Base-by-base conservation (phyloP, 2,888 invertebrate species). In the Epistrophella euchroma region DNA sequence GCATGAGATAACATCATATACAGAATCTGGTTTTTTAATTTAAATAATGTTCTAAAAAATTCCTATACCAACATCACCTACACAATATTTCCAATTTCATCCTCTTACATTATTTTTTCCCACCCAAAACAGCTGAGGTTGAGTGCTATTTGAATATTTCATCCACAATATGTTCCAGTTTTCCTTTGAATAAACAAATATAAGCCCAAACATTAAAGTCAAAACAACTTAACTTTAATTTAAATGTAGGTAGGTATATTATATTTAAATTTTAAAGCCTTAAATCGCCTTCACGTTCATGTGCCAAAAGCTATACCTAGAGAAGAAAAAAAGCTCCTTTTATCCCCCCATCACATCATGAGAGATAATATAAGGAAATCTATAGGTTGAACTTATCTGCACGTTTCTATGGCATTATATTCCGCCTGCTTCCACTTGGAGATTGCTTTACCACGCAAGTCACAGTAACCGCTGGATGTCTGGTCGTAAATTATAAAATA, bases 81-180 rank as follows among this genome's bases (percentile, higher is more conserved):
- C 43, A 19, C 4, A 19, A 9, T 7, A 37, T 35, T 56, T 17
- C 7, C 58, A 22, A 13, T 10, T 15, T 32, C 58, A 35, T 58
- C 19, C 13, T 17, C 13, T 45, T 11, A 50, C n/a, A 50, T 13
- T 22, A 35, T 22, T 22, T 37, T 4, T 68, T 17, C 4, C 4
- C 76, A 81, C 13, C 1, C 13, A 19, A 89, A 90, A 89, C 91
- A 92, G 90, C 90, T 91, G 91, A 89, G 89, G 88, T 88, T 89
- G 89, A 91, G 89, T 90, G 89, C 52, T 22, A 40, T 88, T 88
- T 88, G 82, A 75, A 75, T 60, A 78, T 78, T 77, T 70, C 45
- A 52, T 71, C 40, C 52, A 25, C 37, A 60, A 60, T 50, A 64
- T 40, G 68, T 37, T 68, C 68, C 68, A 68, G 50, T 52, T 68